Base-by-base conservation (phyloP, 92 coral and sea anemone species). In the Porites divaricata region DNA sequence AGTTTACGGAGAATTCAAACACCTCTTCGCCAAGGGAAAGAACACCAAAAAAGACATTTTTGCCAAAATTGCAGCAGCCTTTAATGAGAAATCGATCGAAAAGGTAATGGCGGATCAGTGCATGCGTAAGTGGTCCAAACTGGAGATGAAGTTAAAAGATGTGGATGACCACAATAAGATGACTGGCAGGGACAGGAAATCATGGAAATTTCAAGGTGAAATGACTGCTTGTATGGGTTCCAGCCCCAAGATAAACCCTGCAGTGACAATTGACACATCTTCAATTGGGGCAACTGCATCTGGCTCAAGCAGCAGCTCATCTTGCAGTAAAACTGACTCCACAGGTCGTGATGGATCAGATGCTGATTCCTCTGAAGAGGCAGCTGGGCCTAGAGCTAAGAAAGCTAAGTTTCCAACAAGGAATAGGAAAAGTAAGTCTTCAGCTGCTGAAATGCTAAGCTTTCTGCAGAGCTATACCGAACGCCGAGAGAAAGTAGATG, bases 211-310 rank as follows among this genome's bases (percentile, higher is more conserved):
- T 52, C 48, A 58, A 21, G 75, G 78, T 89, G 84, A 82, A 1
- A 85, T 92, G 85, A 61, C 53, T 59, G 90, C 77, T 22, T 88
- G 92, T 71, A 41, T 92, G 59, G 89, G 83, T 23, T 74, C 76
- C 28, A 88, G 89, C 74, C 90, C 95, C 24, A 92, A 77, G 52
- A 87, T 88, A 72, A 92, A 92, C 64, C 95, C 95, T 41, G 90
- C 86, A 49, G 86, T 28, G 69, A 89, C 92, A 4, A 68, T 88
- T 88, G 95, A 88, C 63, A 76, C 67, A 6, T 75, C 80, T 51
- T 56, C 67, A 28, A 53, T n/a, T 48, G 45, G 11, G 10, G 9
- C 24, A 48, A 53, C 58, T 49, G 57, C 23, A 8, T 45, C 68
- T 45, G 70, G 83, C 68, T 48, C 76, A 22, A 67, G 75, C 88